phyloP scores from a whole-genome alignment of 1,140 invertebrate genomes.

The Frieseomelitta varia region DNA sequence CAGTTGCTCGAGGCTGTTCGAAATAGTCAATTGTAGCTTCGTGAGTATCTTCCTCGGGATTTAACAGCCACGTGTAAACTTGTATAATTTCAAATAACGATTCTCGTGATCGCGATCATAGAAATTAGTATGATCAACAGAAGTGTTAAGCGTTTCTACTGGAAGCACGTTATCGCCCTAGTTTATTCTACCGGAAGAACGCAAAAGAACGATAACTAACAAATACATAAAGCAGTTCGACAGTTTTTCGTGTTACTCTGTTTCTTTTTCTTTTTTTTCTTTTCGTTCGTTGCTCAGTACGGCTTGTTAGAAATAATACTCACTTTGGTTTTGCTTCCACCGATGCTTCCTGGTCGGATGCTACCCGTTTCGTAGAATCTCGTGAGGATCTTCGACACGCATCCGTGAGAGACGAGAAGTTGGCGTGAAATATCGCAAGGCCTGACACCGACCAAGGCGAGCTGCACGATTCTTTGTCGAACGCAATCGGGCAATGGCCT shows the following conservation, averaged over 20 bases:
- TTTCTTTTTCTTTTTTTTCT: too few species aligned
- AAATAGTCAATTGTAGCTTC: background rate
- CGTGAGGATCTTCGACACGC: slow-evolving; percentile 98
- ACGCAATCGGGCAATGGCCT: slow-evolving; percentile 96
- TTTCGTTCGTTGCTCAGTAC: background rate
- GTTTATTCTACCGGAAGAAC: too few species aligned
- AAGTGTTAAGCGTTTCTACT: background rate
- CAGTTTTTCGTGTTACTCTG: background rate
- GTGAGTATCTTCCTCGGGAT: background rate
- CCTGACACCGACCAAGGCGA: slow-evolving; percentile 94
- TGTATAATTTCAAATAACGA: background rate
- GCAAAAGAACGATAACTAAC: background rate
- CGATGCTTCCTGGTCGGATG: slow-evolving; percentile 94
- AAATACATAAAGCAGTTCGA: background rate
- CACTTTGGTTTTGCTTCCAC: slow-evolving; percentile 95
- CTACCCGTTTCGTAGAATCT: slow-evolving; percentile 97
- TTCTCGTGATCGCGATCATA: background rate
- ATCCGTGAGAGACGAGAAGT: slow-evolving; percentile 96
- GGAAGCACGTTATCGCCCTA: too few species aligned
- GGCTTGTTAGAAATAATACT: slow-evolving; percentile 49
- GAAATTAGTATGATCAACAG: background rate
- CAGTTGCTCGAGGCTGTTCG: background rate
- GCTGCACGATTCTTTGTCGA: slow-evolving; percentile 95
- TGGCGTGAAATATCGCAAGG: slow-evolving; percentile 98
- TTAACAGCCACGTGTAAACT: background rate